Conservation (phyloP, 2,888 invertebrate genomes). For the Leptogaster cylindrica region DNA sequence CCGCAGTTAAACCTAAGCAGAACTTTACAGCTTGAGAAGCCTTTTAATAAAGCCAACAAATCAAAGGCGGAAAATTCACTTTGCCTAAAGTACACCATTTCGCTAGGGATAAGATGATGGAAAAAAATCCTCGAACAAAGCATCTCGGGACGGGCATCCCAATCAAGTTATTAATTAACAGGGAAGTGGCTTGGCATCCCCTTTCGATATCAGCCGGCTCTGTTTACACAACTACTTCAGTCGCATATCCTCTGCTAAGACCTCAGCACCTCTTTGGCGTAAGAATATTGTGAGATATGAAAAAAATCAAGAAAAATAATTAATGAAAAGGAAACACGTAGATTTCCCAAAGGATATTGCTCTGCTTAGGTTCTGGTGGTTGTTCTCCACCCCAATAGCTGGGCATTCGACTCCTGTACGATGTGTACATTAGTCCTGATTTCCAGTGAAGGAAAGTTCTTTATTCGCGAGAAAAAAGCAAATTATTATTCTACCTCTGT, state of each 20-base stretch:
- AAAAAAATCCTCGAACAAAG: neutral
- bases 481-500: slow-evolving; percentile 27
- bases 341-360: slow-evolving; percentile 37
- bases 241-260: too few species aligned
- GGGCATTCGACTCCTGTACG: slow-evolving; percentile 8
- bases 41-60: slow-evolving; percentile 24
- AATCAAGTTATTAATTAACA: slow-evolving; percentile 47
- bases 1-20: neutral
- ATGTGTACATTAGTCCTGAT: slow-evolving; percentile 46
- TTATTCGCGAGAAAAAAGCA: slow-evolving; percentile 43
- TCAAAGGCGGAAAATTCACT: slow-evolving; percentile 30
- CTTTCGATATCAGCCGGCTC: neutral
- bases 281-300: slow-evolving; percentile 10
- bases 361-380: neutral
- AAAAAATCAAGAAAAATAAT: slow-evolving; percentile 31
- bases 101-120: neutral
- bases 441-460: slow-evolving; percentile 43
- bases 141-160: slow-evolving; percentile 32
- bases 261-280: neutral
- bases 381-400: neutral
- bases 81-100: neutral
- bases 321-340: slow-evolving; percentile 39
- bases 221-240: too few species aligned
- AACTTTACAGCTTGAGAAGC: neutral
- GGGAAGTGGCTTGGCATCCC: slow-evolving; percentile 16